Evolutionary conservation across 2,888 invertebrate genomes (phyloP), one percentile per base, ranked within the genome.

Genomic region (Trissolcus brochymenae): DNA sequence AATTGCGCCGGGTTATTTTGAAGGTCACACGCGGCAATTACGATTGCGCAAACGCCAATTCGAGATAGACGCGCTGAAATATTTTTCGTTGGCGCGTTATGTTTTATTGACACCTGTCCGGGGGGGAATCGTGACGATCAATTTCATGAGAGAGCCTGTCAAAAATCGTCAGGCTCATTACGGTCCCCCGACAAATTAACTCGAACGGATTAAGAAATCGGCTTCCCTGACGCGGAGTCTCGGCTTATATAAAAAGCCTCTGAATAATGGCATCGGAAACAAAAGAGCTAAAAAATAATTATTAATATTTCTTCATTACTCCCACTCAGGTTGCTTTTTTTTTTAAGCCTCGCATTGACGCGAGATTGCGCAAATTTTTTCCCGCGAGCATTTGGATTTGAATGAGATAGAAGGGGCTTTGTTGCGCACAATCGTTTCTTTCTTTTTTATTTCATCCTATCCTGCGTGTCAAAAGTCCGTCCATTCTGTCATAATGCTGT

Each of bases 311-410:
- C 49, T 25, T 19, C 6, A 54, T 64, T 54, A 19, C 54, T 67
- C 60, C 9, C 21, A 43, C 35, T 35, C 11, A n/a, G 35, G 2
- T 35, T 35, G 35, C 9, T 11, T 62, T 70, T 56, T 64, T 51
- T 41, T 51, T 51, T 21, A 7, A 71, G 57, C 56, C 29, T 46
- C 54, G 13, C 60, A 61, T 66, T 73, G 66, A 73, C 66, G 61
- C 66, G 16, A 49, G 50, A 57, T 74, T 74, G 67, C 68, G 68
- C 59, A 75, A 75, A 75, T 54, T 35, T 3, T 75, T 75, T 66
- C 35, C 64, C 75, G 75, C 55, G 75, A 70, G 64, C 64, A 65
- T 65, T 65, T 70, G 55, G 65, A 75, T 75, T 65, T 59, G 59
- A 64, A 70, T 65, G 64, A 70, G 75, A 75, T 75, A 65, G 56